phyloP scores from a whole-genome alignment of 2,888 invertebrate species.

The Amiota minor region DNA sequence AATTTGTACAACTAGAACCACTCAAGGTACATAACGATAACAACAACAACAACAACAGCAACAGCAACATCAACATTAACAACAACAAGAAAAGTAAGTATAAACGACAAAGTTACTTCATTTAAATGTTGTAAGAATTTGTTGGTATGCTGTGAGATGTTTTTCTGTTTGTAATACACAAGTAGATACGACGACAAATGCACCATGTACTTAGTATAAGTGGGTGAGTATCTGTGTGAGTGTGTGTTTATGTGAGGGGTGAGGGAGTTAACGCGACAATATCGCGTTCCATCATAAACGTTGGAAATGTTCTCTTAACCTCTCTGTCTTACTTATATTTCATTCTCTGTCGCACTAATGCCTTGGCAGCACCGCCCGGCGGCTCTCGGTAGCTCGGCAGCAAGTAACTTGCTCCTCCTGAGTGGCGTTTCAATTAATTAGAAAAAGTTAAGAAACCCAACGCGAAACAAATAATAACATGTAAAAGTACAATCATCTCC shows the following conservation, averaged over 20 bases:
- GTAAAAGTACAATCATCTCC: slow-evolving; percentile 62
- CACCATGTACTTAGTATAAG: slow-evolving; percentile 15
- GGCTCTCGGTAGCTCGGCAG: slow-evolving; percentile 45
- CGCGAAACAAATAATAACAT: slow-evolving; percentile 67
- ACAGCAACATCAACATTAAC: slow-evolving; percentile 5
- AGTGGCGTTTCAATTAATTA: slow-evolving; percentile 69
- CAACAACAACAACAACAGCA: background rate
- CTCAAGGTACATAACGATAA: background rate
- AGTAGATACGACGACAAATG: slow-evolving; percentile 36
- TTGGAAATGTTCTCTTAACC: slow-evolving; percentile 22
- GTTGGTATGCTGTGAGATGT: slow-evolving; percentile 50
- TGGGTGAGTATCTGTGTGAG: background rate
- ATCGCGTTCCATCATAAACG: slow-evolving; percentile 32
- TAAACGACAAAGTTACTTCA: slow-evolving; percentile 60
- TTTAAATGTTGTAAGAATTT: slow-evolving; percentile 67
- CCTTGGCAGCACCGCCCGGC: slow-evolving; percentile 13
- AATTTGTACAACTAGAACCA: background rate
- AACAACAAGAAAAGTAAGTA: slow-evolving; percentile 22
- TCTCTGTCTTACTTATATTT: slow-evolving; percentile 29
- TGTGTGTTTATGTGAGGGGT: slow-evolving; percentile 21
- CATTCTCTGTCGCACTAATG: background rate
- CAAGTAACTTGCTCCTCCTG: slow-evolving; percentile 54
- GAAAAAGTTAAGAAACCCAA: slow-evolving; percentile 64
- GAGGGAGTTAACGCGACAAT: slow-evolving; percentile 22
- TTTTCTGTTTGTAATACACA: slow-evolving; percentile 14